phyloP scores from a whole-genome alignment of 2,113 vertebrate genomes.

The Trinectes maculatus region DNA sequence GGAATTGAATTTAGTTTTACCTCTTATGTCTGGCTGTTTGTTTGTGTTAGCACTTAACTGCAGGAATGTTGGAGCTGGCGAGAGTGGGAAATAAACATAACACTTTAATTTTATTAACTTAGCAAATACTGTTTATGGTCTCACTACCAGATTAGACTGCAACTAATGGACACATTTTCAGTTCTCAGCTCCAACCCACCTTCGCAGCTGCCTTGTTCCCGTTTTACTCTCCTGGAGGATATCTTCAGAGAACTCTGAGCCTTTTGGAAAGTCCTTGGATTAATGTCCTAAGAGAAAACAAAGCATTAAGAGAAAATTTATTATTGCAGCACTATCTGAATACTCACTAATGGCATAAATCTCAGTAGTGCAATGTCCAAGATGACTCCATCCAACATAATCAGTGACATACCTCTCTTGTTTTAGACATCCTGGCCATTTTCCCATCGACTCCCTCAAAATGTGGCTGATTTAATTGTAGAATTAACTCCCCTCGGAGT shows the following conservation, averaged over 20 bases:
- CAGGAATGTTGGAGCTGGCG: slow-evolving; percentile 65
- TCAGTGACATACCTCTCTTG: slow-evolving; percentile 74
- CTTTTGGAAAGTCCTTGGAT: slow-evolving; percentile 60
- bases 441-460: slow-evolving; percentile 66
- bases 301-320: slow-evolving; percentile 55
- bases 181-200: slow-evolving; percentile 57
- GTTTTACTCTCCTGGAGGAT: slow-evolving; percentile 61
- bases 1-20: slow-evolving; percentile 60
- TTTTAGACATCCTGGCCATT: slow-evolving; percentile 63
- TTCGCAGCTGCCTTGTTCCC: slow-evolving; percentile 60
- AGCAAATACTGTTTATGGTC: slow-evolving; percentile 46
- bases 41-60: slow-evolving; percentile 70
- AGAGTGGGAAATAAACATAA: slow-evolving; percentile 52
- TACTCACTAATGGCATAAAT: slow-evolving; percentile 64
- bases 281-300: slow-evolving; percentile 73
- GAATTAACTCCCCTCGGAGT: slow-evolving; percentile 69
- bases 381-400: slow-evolving; percentile 72
- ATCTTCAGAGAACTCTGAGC: slow-evolving; percentile 54
- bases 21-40: slow-evolving; percentile 68
- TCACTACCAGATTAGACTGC: slow-evolving; percentile 55
- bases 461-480: slow-evolving; percentile 70
- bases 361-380: slow-evolving; percentile 72
- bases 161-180: slow-evolving; percentile 56
- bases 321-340: slow-evolving; percentile 65
- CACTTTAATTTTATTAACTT: slow-evolving; percentile 57